Conservation (phyloP, 2,113 vertebrate species). For the Turdus rufiventris region DNA sequence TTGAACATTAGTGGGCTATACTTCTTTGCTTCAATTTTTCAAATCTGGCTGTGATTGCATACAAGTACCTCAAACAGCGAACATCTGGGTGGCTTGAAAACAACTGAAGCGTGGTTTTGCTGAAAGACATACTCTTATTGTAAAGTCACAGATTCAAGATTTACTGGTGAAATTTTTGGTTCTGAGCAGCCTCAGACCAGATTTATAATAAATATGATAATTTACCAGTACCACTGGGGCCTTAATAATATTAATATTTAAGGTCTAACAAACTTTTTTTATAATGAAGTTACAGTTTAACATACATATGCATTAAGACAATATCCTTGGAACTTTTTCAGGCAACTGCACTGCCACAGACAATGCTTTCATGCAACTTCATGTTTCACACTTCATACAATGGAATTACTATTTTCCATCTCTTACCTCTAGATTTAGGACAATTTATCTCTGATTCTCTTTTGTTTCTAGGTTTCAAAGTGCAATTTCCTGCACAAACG, state of each 20-base stretch:
- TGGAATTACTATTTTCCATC: neutral
- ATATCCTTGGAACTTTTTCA: conserved; percentile 58
- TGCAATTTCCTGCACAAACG: conserved; percentile 28
- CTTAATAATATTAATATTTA: neutral
- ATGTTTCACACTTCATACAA: neutral
- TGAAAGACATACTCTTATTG: neutral
- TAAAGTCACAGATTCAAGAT: neutral
- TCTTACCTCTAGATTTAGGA: neutral
- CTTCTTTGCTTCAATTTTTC: neutral
- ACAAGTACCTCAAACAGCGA: neutral
- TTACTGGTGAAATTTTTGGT: neutral
- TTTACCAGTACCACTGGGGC: neutral
- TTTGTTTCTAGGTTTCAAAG: conserved; percentile 38
- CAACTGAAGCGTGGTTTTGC: neutral
- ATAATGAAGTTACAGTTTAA: conserved; percentile 40
- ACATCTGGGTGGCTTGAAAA: conserved; percentile 30
- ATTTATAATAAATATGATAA: neutral
- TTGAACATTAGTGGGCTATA: neutral
- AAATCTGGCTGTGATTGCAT: neutral
- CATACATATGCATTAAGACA: neutral
- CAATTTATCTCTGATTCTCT: neutral
- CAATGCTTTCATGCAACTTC: conserved; percentile 8
- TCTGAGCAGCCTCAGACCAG: neutral
- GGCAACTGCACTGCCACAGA: neutral
- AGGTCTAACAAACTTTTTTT: neutral